Conservation (phyloP, 2,888 invertebrate species). For the Drosophila kanekoi region DNA sequence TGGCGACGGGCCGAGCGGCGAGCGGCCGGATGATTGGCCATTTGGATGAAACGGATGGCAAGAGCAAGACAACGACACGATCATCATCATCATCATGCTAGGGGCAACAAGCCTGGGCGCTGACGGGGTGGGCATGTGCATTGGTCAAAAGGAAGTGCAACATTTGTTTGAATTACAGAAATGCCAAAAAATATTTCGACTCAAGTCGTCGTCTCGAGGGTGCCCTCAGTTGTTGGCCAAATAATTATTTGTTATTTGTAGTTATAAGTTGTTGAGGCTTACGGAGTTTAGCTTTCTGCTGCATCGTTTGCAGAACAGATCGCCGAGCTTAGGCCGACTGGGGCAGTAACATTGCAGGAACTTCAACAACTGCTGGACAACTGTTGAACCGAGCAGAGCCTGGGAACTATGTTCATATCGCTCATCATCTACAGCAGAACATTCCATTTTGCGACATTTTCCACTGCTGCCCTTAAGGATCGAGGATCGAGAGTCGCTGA, state of each 20-base stretch:
- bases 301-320: slow-evolving; percentile 34
- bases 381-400: slow-evolving; percentile 40
- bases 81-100: slow-evolving; percentile 42
- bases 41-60: slow-evolving; percentile 47
- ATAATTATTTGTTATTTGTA: slow-evolving; percentile 66
- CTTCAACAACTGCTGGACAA: slow-evolving; percentile 27
- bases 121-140: not conserved
- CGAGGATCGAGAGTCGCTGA: slow-evolving; percentile 32
- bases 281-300: slow-evolving; percentile 43
- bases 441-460: slow-evolving; percentile 80
- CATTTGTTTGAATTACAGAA: slow-evolving; percentile 72
- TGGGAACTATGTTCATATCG: slow-evolving; percentile 84
- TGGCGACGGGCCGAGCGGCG: slow-evolving; percentile 52
- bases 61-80: slow-evolving; percentile 39
- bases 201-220: slow-evolving; percentile 39
- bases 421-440: slow-evolving; percentile 73
- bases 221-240: slow-evolving; percentile 44
- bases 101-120: slow-evolving; percentile 1
- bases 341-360: slow-evolving; percentile 19
- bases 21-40: slow-evolving; percentile 70
- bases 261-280: slow-evolving; percentile 62
- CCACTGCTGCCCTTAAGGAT: slow-evolving; percentile 23
- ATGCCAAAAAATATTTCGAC: slow-evolving; percentile 56
- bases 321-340: slow-evolving; percentile 10
- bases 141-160: slow-evolving; percentile 68